Evolutionary conservation across 1,140 invertebrate genomes (phyloP), one percentile per base, ranked within the genome.

Genomic region (Macrostomum lignano): DNA sequence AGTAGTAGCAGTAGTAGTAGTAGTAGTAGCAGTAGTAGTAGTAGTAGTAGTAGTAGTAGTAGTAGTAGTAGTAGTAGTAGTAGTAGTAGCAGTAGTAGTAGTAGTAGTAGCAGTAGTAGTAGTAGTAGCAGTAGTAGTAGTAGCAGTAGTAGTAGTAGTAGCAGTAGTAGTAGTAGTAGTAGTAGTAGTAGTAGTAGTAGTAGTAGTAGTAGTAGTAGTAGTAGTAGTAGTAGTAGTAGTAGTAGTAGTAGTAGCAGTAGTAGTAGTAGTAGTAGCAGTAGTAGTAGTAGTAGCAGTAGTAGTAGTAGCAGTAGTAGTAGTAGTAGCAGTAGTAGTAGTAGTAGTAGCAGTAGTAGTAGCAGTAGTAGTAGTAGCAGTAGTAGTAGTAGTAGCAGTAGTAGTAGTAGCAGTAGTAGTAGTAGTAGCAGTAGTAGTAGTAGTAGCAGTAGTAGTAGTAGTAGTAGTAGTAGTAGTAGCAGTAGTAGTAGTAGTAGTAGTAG

Each of bases 1-100:
- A 31, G 29, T 22, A 31, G 29, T 22, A 31, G 29, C 29, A 31
- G 29, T 22, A 31, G 29, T 22, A 31, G 29, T 22, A 31, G 29
- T 22, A 31, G 29, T 22, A 31, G 29, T 22, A 31, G 29, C 29
- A 31, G 29, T 22, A 31, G 29, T 22, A 31, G 29, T 22, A 31
- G 29, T 22, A 31, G 7, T 22, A 31, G 29, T 22, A 31, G 29
- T 22, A 31, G 29, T 22, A 31, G 29, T 22, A 31, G 29, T 14
- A 13, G 7, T 7, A 13, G 7, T n/a, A 31, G 29, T 22, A 31
- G 29, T 22, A 31, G 29, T 22, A 7, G 29, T 22, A 31, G 29
- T 22, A 31, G 29, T 22, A 31, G 13, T 22, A 31, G 29, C 29
- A 31, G 29, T 22, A 31, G 29, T 22, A 31, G 29, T 22, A 31